These are phyloP conservation scores for Erythrolamprus reginae DNA, from an alignment of 2,113 vertebrate species.

Conservation along the genomic window DNA sequence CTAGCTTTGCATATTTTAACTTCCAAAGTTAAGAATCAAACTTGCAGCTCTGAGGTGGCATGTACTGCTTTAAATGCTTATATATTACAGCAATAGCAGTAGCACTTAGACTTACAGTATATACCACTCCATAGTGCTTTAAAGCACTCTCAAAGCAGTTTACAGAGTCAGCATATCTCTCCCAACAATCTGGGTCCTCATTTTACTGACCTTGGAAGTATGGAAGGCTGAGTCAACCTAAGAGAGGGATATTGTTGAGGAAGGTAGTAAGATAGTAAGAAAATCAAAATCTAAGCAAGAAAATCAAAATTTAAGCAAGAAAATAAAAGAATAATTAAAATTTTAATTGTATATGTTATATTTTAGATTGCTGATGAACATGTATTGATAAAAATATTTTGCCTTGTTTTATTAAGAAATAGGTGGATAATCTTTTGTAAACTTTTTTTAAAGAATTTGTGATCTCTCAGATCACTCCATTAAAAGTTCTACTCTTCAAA, in stretches of 20 bases:
- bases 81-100: neutral
- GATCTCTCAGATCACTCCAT: neutral
- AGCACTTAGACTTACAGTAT: neutral
- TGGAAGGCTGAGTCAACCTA: neutral
- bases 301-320: neutral
- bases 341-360: neutral
- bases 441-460: neutral
- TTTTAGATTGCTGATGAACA: neutral
- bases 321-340: neutral
- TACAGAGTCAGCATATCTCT: neutral
- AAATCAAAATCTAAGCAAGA: neutral
- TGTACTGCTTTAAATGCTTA: neutral
- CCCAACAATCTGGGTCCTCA: neutral
- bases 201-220: neutral
- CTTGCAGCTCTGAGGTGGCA: neutral
- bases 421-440: neutral
- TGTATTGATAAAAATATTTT: neutral
- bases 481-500: neutral
- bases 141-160: neutral
- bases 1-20: neutral
- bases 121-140: neutral
- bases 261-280: neutral
- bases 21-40: neutral
- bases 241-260: neutral
- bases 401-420: neutral